Evolutionary conservation across 2,797 vertebrate species (phyloP).

Genomic region (Melanotaenia pygmaea): DNA sequence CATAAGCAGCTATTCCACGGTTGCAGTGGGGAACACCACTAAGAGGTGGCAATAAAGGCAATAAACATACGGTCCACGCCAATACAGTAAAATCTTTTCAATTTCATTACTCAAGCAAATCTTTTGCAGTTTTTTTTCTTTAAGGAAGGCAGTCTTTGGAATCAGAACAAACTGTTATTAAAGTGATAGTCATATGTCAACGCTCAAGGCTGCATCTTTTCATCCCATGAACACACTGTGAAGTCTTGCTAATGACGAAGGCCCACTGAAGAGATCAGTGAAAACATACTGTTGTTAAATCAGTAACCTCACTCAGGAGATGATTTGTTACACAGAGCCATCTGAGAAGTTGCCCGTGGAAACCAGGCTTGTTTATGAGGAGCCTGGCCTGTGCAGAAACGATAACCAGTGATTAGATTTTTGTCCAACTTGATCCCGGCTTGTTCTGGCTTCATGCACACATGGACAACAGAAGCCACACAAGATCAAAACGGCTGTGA

Average conservation of each 20-base stretch:
- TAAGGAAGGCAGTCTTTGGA: background rate
- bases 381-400: background rate
- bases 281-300: background rate
- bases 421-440: background rate
- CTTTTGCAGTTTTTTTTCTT: too few relatives aligned
- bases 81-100: constrained; percentile 14
- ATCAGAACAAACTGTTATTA: background rate
- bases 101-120: background rate
- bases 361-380: background rate
- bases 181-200: background rate
- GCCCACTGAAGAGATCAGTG: background rate
- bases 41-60: constrained; percentile 14
- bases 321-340: background rate
- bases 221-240: constrained; percentile 22
- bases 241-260: background rate
- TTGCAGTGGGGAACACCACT: background rate
- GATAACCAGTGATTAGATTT: background rate
- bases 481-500: background rate
- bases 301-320: background rate
- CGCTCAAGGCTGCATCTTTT: background rate
- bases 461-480: background rate
- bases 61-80: constrained; percentile 9
- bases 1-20: constrained; percentile 1
- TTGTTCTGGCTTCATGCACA: background rate
- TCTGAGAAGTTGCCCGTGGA: background rate